These are phyloP conservation scores for Argentina silus DNA, from an alignment of 2,797 vertebrate genomes.

Conservation along the genomic window DNA sequence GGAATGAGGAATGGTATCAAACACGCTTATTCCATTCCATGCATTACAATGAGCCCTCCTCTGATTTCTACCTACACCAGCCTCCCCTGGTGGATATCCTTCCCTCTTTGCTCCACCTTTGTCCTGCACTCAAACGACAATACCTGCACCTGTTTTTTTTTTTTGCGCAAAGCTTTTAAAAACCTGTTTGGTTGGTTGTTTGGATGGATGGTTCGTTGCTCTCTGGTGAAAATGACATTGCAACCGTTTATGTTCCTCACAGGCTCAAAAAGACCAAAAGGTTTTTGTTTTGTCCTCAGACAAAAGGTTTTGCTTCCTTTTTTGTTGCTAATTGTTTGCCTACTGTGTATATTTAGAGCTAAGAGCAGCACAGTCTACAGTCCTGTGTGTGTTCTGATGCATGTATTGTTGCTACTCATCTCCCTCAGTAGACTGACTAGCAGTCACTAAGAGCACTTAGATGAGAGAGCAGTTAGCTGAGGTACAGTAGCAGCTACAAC, in stretches of 20 bases:
- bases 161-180: slow-evolving; percentile 26
- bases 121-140: slow-evolving; percentile 33
- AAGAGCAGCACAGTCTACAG: slow-evolving; percentile 43
- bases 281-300: slow-evolving; percentile 29
- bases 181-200: not conserved
- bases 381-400: slow-evolving; percentile 8
- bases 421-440: no score
- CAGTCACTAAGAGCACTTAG: no score
- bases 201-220: not conserved
- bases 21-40: no score
- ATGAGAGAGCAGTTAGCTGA: no score
- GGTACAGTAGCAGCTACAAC: no score
- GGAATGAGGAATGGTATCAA: no score
- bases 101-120: not conserved
- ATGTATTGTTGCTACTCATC: slow-evolving; percentile 37
- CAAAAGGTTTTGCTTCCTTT: slow-evolving; percentile 49
- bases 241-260: slow-evolving; percentile 35
- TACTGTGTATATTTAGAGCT: slow-evolving; percentile 35
- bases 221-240: slow-evolving; percentile 24
- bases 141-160: slow-evolving; percentile 33
- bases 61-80: no score
- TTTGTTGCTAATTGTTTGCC: slow-evolving; percentile 37
- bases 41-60: no score
- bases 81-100: no score
- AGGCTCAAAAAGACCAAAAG: slow-evolving; percentile 41